These are phyloP conservation scores for Candidula unifasciata DNA, from an alignment of 2,888 invertebrate species.

Conservation along the genomic window DNA sequence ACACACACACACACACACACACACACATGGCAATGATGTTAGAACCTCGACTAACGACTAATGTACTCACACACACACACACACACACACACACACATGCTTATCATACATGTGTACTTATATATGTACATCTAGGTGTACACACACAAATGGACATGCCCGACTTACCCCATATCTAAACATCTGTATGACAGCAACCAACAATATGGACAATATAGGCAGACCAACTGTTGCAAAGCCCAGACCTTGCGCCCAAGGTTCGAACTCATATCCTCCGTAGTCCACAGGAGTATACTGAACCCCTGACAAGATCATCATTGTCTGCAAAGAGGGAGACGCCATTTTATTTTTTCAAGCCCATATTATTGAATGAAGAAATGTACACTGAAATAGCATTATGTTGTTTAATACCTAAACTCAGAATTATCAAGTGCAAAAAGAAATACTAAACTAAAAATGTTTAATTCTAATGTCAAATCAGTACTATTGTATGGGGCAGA, in stretches of 20 bases:
- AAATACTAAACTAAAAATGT: no score
- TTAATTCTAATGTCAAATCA: no score
- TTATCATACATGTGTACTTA: no score
- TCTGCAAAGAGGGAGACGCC: no score
- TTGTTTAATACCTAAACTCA: no score
- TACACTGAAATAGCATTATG: no score
- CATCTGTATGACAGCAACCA: slow-evolving; percentile 43
- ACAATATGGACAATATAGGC: slow-evolving; percentile 58
- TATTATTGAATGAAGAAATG: not conserved
- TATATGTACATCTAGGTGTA: not conserved
- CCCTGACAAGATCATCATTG: slow-evolving; percentile 63
- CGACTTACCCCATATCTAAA: slow-evolving; percentile 49
- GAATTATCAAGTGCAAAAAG: no score
- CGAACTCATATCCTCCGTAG: slow-evolving; percentile 59
- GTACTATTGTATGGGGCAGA: no score
- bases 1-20: no score
- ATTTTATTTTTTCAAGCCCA: not conserved
- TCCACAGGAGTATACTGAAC: slow-evolving; percentile 60
- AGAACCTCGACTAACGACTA: not conserved
- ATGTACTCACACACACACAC: not conserved
- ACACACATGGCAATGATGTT: no score
- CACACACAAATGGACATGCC: not conserved
- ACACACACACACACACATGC: no score
- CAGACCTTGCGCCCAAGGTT: slow-evolving; percentile 58
- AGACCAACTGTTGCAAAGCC: slow-evolving; percentile 63